A percentile compares a stretch with the other conserved stretches of the same genome.
Evolutionary conservation across 2,113 vertebrate genomes (phyloP).

Genomic region (Zosterops japonicus): DNA sequence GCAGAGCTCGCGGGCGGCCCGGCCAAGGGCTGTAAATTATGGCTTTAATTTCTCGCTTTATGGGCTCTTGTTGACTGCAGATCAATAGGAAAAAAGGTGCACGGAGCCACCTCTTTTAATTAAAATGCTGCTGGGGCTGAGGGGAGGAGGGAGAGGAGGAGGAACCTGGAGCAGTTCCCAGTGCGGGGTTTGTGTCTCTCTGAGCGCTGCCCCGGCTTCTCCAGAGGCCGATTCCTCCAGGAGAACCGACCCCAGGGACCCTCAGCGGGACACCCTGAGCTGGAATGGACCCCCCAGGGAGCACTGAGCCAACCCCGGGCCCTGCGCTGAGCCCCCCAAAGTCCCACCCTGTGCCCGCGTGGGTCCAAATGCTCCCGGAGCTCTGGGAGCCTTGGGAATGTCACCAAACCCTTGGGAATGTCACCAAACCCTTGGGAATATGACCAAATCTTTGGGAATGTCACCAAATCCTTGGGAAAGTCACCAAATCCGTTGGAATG

Average conservation of each 20-base stretch:
- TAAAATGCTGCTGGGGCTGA: constrained; percentile 27
- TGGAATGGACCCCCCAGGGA: neutral
- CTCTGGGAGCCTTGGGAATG: neutral
- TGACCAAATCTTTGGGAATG: neutral
- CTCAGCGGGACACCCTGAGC: neutral
- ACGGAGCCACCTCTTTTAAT: constrained; percentile 5
- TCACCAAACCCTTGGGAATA: neutral
- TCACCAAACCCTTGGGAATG: neutral
- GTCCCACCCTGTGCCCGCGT: rapidly evolving
- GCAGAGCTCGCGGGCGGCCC: neutral
- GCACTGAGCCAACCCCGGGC: rapidly evolving
- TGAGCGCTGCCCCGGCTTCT: neutral
- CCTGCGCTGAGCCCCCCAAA: neutral
- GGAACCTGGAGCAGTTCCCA: constrained; percentile 17
- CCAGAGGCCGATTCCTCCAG: constrained; percentile 12
- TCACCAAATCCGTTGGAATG: too few species aligned
- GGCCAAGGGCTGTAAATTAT: neutral
- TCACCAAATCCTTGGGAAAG: rapidly evolving
- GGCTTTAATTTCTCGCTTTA: constrained; percentile 10
- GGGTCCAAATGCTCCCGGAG: neutral
- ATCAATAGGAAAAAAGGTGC: constrained; percentile 37
- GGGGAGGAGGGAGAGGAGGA: neutral
- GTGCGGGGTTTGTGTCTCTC: neutral
- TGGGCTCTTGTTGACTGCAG: constrained; percentile 16
- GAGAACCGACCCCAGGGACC: neutral